Conservation (phyloP, 2,113 vertebrate species). For the Anguilla japonica region DNA sequence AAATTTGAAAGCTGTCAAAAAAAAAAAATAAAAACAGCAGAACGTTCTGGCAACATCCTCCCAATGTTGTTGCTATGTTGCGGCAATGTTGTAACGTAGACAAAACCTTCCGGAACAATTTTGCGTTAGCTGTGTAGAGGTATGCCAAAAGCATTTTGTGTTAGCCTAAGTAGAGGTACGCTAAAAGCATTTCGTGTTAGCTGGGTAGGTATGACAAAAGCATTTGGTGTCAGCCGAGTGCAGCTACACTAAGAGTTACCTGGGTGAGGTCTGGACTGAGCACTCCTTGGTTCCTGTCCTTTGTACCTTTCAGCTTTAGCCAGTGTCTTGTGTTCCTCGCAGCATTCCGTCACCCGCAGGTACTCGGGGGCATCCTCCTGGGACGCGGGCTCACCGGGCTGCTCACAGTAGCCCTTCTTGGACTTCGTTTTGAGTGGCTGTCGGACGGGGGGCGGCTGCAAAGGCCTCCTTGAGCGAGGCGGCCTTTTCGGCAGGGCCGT, state of each 20-base stretch:
- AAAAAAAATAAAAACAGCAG: neutral
- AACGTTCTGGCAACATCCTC: neutral
- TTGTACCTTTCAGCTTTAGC: slow-evolving; percentile 32
- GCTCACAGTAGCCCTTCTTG: slow-evolving; percentile 49
- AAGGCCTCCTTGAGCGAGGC: slow-evolving; percentile 40
- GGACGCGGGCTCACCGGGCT: neutral
- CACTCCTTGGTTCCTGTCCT: slow-evolving; percentile 33
- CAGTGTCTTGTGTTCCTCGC: slow-evolving; percentile 23
- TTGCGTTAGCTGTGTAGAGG: no score
- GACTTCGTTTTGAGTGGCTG: slow-evolving; percentile 43
- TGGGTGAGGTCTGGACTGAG: slow-evolving; percentile 50
- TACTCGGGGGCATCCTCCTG: slow-evolving; percentile 3
- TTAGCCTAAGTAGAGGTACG: no score
- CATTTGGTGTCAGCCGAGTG: no score
- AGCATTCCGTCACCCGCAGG: slow-evolving; percentile 15
- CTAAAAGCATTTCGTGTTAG: no score
- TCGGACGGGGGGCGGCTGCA: slow-evolving; percentile 32
- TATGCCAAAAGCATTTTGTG: no score
- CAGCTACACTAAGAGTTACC: slow-evolving; percentile 37
- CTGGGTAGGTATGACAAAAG: no score
- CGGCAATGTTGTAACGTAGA: no score
- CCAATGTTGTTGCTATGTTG: no score
- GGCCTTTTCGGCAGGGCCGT: slow-evolving; percentile 52
- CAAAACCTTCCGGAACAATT: no score
- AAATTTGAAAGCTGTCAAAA: neutral